phyloP scores from a whole-genome alignment of 35 echinoderm and acorn worm species.

The Anneissia japonica region DNA sequence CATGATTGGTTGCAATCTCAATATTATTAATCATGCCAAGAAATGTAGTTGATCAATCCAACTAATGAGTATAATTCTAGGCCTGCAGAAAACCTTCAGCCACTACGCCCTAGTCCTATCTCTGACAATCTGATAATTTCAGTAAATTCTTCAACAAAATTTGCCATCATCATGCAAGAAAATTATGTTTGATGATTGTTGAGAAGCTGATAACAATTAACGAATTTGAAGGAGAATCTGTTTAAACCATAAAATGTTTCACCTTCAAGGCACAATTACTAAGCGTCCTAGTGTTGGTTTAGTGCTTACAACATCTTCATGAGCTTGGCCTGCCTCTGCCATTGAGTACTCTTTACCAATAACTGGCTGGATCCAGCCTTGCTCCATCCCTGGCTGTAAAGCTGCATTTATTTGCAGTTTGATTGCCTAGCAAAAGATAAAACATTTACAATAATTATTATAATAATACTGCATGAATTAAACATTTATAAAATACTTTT shows the following conservation, averaged over 20 bases:
- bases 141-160: no score
- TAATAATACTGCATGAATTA: neutral
- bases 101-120: no score
- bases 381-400: slow-evolving; percentile 53
- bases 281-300: slow-evolving; percentile 62
- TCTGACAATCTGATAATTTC: no score
- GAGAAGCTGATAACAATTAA: no score
- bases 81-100: no score
- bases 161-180: no score
- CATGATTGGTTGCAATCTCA: no score
- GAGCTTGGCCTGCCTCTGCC: slow-evolving; percentile 58
- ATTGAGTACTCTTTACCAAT: slow-evolving; percentile 73
- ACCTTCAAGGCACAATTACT: slow-evolving; percentile 41
- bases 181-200: no score
- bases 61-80: no score
- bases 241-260: neutral
- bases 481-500: neutral
- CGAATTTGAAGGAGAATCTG: no score
- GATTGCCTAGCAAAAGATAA: slow-evolving; percentile 1
- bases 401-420: slow-evolving; percentile 27
- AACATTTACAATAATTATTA: neutral
- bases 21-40: no score
- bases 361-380: slow-evolving; percentile 61
- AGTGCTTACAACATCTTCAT: slow-evolving; percentile 73
- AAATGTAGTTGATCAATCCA: no score